Percentiles rank a stretch among this genome's conserved stretches.
These are phyloP conservation scores for Ramphastos sulfuratus DNA, from an alignment of 2,113 vertebrate species.

Conservation along the genomic window DNA sequence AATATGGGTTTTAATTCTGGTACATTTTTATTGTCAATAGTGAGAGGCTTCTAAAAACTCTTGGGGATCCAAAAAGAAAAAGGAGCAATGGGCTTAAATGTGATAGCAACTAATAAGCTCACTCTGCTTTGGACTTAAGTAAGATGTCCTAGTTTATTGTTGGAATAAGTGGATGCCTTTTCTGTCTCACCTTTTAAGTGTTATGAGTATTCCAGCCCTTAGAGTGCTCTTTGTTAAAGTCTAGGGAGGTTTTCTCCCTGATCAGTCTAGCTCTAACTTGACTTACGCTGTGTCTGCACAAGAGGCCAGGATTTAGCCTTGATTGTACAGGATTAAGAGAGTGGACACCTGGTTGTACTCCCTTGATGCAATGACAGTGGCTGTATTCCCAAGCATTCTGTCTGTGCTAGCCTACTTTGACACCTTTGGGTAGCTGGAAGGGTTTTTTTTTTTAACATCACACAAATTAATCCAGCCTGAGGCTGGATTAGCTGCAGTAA, in stretches of 20 bases:
- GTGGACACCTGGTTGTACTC: constrained; percentile 3
- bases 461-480: constrained; percentile 67
- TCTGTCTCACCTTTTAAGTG: background rate
- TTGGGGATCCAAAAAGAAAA: background rate
- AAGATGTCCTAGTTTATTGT: background rate
- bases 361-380: background rate
- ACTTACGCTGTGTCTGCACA: background rate
- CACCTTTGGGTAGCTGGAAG: constrained; percentile 57
- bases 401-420: constrained; percentile 26
- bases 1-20: background rate
- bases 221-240: background rate
- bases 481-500: constrained; percentile 60
- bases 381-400: constrained; percentile 16
- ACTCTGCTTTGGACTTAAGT: background rate
- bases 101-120: background rate
- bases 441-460: constrained; percentile 46
- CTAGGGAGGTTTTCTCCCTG: background rate
- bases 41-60: background rate
- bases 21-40: background rate
- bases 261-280: background rate
- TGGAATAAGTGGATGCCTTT: background rate
- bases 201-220: background rate
- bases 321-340: background rate
- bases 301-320: background rate
- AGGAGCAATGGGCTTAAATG: background rate